Evolutionary conservation across 1,140 invertebrate genomes (phyloP), one percentile per base, ranked within the genome.

Genomic region (Venturia canescens): DNA sequence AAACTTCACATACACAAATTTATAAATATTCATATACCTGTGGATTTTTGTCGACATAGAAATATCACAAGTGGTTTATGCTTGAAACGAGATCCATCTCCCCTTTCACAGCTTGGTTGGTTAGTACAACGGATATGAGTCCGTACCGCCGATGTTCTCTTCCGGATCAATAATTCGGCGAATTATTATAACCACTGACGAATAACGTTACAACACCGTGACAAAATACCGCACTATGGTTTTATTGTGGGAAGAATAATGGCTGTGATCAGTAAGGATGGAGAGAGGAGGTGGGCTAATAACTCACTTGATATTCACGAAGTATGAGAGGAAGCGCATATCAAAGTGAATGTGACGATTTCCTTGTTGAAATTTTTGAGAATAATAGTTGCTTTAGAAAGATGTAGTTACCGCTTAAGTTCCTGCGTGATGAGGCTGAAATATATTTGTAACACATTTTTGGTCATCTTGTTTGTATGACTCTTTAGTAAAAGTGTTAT

Each of bases 101-200:
- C 57, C 34, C 53, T 66, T 77, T 77, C 75, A 44, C 15, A 13
- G 27, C 29, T 77, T 48, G 57, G 31, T 44, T 34, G 50, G 16
- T 26, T 29, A 16, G 44, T 29, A 66, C 18, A 77, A 44, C 53
- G 75, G 66, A 77, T 77, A 66, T 29, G n/a, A 9, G 34, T 66
- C 3, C 31, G 29, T 26, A 15, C 57, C 3, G n/a, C 3, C 23
- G 75, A 31, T 60, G 29, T 34, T 77, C 60, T 31, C 75, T 77
- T 77, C 75, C 60, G 75, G 57, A 66, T 63, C 57, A 57, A 77
- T 77, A 66, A 77, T 77, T 63, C 60, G 57, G 63, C 66, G 75
- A 77, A 77, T 77, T 77, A 77, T 77, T 77, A 77, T 77, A 77
- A 77, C 75, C 75, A 21, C 31, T 77, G 75, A 77, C 60, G 75